Conservation (phyloP, 2,888 invertebrate genomes). For the Cephus rjabovi region DNA sequence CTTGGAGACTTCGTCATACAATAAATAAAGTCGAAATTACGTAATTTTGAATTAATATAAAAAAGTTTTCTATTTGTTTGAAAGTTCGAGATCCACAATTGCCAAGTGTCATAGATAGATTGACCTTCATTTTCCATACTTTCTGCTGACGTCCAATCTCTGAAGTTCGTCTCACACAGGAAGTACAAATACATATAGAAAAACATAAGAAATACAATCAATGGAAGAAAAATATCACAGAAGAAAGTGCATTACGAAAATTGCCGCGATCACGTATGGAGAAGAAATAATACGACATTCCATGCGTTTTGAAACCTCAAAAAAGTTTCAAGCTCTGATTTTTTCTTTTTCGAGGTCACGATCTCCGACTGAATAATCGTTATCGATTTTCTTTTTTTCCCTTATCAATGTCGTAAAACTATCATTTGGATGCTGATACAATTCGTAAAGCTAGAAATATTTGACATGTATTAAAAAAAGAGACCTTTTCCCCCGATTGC, state of each 20-base stretch:
- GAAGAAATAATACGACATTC: neutral
- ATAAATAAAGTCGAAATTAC: neutral
- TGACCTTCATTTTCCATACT: neutral
- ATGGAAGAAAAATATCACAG: neutral
- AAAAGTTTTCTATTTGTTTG: neutral
- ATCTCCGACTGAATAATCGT: neutral
- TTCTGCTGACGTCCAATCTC: neutral
- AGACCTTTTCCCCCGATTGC: neutral
- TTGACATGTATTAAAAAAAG: neutral
- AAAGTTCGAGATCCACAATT: neutral
- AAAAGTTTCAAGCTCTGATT: neutral
- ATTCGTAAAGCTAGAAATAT: neutral
- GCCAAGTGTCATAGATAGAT: neutral
- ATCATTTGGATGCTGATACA: neutral
- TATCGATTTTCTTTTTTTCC: neutral
- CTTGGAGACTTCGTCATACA: neutral
- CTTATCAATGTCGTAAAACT: constrained; percentile 6
- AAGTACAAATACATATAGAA: neutral
- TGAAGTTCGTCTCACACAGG: neutral
- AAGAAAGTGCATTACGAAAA: neutral
- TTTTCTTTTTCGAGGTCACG: neutral
- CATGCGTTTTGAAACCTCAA: neutral
- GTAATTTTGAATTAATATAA: neutral
- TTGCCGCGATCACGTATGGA: neutral
- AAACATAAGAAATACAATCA: neutral